phyloP scores from a whole-genome alignment of 2,797 vertebrate species.

The Sebastes melanostomus region DNA sequence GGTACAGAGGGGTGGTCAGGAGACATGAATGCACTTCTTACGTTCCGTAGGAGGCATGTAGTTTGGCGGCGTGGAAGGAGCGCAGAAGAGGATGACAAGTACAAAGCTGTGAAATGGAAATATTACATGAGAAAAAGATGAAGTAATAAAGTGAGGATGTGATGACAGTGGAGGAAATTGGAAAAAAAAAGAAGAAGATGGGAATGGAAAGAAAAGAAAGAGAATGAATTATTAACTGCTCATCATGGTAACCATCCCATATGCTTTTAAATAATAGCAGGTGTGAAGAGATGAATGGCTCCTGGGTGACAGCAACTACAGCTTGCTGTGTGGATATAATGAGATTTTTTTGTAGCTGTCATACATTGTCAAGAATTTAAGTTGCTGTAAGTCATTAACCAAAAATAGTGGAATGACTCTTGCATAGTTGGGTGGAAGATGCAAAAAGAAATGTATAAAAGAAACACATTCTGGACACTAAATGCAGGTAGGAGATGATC shows the following conservation, averaged over 20 bases:
- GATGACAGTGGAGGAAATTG: constrained; percentile 5
- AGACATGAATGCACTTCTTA: constrained; percentile 68
- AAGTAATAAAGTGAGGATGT: constrained; percentile 16
- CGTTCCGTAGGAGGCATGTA: constrained; percentile 59
- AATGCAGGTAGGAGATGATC: not conserved
- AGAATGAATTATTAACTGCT: constrained; percentile 68
- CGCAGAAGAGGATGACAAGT: constrained; percentile 57
- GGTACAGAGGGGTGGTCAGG: constrained; percentile 1
- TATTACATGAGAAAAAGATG: constrained; percentile 35
- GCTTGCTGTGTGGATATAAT: constrained; percentile 3
- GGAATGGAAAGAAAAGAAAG: constrained; percentile 59
- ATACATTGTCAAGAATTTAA: not conserved
- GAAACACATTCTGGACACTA: not conserved
- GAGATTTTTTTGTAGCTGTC: not conserved
- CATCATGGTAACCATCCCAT: constrained; percentile 18
- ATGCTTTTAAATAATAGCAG: constrained; percentile 42
- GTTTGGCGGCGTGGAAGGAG: constrained; percentile 60
- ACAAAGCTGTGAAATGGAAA: constrained; percentile 68
- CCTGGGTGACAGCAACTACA: constrained; percentile 8
- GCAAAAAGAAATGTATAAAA: not conserved
- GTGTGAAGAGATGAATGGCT: constrained; percentile 23
- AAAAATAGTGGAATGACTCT: not conserved
- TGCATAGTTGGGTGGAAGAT: not conserved
- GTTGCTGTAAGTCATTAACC: not conserved
- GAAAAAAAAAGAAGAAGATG: constrained; percentile 16